These are phyloP conservation scores for Glossosoma conforme DNA, from an alignment of 1,140 invertebrate genomes.

Conservation along the genomic window DNA sequence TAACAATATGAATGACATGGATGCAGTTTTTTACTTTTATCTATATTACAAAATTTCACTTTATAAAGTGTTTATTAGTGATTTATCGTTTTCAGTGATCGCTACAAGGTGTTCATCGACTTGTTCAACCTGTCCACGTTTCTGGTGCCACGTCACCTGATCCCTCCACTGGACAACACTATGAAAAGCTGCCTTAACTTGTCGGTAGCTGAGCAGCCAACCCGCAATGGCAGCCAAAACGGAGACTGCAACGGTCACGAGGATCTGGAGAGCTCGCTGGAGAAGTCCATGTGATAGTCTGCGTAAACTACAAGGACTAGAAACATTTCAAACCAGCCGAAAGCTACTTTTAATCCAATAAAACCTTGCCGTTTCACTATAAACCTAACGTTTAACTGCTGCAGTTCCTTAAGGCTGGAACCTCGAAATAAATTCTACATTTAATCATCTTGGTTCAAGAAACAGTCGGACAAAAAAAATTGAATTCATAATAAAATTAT, in stretches of 20 bases:
- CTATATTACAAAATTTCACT: background rate
- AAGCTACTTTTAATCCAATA: too few relatives aligned
- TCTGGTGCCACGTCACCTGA: slow-evolving; percentile 84
- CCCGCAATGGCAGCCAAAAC: slow-evolving; percentile 29
- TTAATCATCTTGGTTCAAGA: too few relatives aligned
- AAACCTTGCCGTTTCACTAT: too few relatives aligned
- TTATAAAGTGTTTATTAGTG: background rate
- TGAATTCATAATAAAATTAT: too few relatives aligned
- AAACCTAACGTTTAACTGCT: too few relatives aligned
- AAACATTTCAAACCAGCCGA: too few relatives aligned
- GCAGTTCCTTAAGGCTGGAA: too few relatives aligned
- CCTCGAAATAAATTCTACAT: too few relatives aligned
- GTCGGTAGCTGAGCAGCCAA: slow-evolving; percentile 30
- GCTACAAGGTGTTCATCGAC: slow-evolving; percentile 98
- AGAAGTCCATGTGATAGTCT: slow-evolving; percentile 20
- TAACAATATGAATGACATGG: background rate
- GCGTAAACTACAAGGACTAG: too few relatives aligned
- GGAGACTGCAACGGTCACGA: slow-evolving; percentile 32
- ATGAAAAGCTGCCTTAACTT: slow-evolving; percentile 52
- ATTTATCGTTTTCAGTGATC: slow-evolving; percentile 67
- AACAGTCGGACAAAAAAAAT: too few relatives aligned
- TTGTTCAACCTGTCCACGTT: slow-evolving; percentile 97
- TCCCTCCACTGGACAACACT: slow-evolving; percentile 77
- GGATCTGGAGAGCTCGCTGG: slow-evolving; percentile 25
- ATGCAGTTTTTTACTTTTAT: slow-evolving; percentile 1